Conservation (phyloP, 2,113 vertebrate genomes). For the Microcebus griseorufus region DNA sequence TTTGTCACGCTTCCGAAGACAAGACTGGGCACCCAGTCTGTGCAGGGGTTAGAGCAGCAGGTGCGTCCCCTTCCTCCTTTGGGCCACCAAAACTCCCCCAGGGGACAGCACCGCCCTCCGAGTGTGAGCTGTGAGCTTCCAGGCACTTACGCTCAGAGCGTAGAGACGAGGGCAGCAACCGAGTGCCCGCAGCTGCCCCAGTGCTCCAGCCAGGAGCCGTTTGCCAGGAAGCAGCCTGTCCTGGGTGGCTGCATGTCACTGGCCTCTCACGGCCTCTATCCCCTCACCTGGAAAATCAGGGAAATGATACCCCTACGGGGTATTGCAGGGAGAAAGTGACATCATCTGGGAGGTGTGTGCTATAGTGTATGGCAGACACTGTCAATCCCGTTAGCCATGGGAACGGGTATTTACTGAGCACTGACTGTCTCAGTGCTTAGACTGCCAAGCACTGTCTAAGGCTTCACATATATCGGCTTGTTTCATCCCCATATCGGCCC, state of each 20-base stretch:
- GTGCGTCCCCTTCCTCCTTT: not conserved
- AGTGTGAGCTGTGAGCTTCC: too few relatives aligned
- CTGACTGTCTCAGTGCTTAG: too few relatives aligned
- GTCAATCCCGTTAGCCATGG: fast-evolving
- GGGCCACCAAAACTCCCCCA: too few relatives aligned
- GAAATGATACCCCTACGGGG: fast-evolving
- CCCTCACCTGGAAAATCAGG: not conserved
- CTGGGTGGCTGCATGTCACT: not conserved
- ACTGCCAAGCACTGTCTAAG: not conserved
- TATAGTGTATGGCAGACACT: not conserved
- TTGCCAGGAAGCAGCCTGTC: fast-evolving
- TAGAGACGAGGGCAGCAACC: not conserved
- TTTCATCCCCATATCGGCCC: not conserved
- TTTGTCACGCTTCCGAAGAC: not conserved
- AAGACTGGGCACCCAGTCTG: fast-evolving
- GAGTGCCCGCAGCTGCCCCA: fast-evolving
- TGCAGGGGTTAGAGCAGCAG: not conserved
- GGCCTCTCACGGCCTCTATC: not conserved
- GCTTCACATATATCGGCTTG: fast-evolving
- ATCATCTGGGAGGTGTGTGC: not conserved
- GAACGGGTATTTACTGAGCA: not conserved
- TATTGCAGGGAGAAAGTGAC: not conserved
- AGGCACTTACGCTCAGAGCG: too few relatives aligned
- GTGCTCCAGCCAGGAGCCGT: fast-evolving
- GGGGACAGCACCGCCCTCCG: too few relatives aligned